Conservation (phyloP, 35 echinoderm and acorn worm species). For the Diadema setosum region DNA sequence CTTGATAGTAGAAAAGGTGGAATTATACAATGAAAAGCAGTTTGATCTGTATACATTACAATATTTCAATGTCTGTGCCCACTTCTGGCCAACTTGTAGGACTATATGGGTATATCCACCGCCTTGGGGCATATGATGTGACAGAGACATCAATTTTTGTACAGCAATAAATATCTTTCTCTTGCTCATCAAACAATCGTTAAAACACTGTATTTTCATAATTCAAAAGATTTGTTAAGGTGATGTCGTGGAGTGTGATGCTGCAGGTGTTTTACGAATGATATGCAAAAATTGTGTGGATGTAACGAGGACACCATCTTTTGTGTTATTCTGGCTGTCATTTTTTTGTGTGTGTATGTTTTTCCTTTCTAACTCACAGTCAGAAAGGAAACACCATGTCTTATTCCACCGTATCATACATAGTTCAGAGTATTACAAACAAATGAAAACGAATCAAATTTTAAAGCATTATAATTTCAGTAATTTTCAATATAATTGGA, state of each 20-base stretch:
- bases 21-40: no score
- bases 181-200: background rate
- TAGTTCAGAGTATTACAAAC: background rate
- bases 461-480: background rate
- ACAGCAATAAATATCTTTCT: background rate
- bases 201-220: background rate
- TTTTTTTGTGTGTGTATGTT: background rate
- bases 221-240: background rate
- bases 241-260: background rate
- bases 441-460: background rate
- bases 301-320: background rate
- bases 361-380: background rate
- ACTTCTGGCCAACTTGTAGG: no score
- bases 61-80: no score
- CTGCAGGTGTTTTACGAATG: background rate
- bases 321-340: background rate
- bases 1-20: no score
- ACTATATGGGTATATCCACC: background rate
- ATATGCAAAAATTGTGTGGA: background rate
- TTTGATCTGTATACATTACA: no score
- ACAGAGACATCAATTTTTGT: background rate
- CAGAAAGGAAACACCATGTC: background rate
- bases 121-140: background rate
- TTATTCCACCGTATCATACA: background rate
- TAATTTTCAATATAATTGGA: background rate